Percentiles rank a stretch among this genome's conserved stretches.
phyloP scores from a whole-genome alignment of 2,888 invertebrate species.

The Ommatoiulus sabulosus region DNA sequence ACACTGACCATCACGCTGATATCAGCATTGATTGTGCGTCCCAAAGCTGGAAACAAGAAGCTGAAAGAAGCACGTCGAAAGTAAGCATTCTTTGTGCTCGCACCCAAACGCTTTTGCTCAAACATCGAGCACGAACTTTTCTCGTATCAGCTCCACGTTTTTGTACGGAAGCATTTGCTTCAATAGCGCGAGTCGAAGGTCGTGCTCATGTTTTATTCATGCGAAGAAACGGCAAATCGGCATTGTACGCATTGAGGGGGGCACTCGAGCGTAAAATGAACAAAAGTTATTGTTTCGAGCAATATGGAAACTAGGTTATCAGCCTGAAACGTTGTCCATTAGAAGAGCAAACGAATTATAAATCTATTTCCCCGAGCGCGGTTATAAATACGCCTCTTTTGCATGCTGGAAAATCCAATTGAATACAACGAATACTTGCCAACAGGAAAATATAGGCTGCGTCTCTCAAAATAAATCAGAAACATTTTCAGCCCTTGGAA shows the following conservation, averaged over 20 bases:
- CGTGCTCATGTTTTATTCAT: conserved; percentile 16
- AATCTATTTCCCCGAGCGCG: conserved; percentile 7
- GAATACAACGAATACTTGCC: background rate
- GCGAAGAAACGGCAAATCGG: background rate
- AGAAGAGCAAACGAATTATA: conserved; percentile 7
- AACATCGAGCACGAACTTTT: background rate
- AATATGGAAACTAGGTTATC: conserved; percentile 34
- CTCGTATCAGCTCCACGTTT: background rate
- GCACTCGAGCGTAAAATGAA: conserved; percentile 23
- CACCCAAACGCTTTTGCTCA: background rate
- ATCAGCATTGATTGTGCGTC: no score
- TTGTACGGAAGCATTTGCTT: background rate
- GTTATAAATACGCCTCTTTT: conserved; percentile 26
- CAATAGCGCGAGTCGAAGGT: background rate
- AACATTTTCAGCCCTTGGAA: conserved; percentile 8
- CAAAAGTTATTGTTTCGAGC: conserved; percentile 20
- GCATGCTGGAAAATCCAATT: conserved; percentile 3
- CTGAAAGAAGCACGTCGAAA: no score
- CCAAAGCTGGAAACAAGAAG: no score
- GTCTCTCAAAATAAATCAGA: conserved; percentile 49
- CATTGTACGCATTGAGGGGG: background rate
- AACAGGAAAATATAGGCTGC: conserved; percentile 26
- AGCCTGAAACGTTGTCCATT: conserved; percentile 17
- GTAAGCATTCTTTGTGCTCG: no score
- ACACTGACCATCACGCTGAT: no score